Evolutionary conservation across 2,888 invertebrate species (phyloP).

Genomic region (Malthinus flaveolus): DNA sequence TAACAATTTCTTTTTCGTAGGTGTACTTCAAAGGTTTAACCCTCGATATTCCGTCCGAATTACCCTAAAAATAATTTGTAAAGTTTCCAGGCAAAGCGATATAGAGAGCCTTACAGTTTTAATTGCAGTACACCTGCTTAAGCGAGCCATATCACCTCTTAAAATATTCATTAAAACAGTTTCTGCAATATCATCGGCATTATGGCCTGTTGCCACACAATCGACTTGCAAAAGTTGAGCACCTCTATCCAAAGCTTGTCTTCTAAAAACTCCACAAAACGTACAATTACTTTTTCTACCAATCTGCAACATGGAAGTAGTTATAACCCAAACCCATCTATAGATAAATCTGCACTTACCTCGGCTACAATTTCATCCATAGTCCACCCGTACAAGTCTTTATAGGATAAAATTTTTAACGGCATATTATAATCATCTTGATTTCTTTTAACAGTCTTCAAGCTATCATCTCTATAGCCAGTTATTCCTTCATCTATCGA

Average conservation of each 20-base stretch:
- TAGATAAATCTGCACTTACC: constrained; percentile 55
- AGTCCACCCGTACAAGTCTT: constrained; percentile 98
- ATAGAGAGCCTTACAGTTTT: constrained; percentile 68
- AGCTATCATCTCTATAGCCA: constrained; percentile 92
- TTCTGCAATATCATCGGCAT: constrained; percentile 98
- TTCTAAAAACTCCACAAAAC: constrained; percentile 92
- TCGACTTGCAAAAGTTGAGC: constrained; percentile 85
- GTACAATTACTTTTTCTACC: constrained; percentile 95
- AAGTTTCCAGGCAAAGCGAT: neutral
- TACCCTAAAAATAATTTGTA: constrained; percentile 56
- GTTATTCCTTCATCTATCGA: constrained; percentile 99
- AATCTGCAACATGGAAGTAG: constrained; percentile 54
- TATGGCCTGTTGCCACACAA: constrained; percentile 95
- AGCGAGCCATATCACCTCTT: constrained; percentile 92
- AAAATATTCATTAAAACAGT: constrained; percentile 98
- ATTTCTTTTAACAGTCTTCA: constrained; percentile 95
- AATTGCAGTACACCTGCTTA: constrained; percentile 89
- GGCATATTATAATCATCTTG: constrained; percentile 91
- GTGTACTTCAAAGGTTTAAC: constrained; percentile 97
- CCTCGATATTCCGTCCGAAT: constrained; percentile 81
- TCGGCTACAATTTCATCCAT: constrained; percentile 97
- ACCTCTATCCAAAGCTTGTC: constrained; percentile 95
- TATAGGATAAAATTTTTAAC: constrained; percentile 92
- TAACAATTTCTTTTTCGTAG: constrained; percentile 99
- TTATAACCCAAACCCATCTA: neutral